Evolutionary conservation across 2,797 vertebrate species (phyloP).

Genomic region (Urocyon cinereoargenteus): DNA sequence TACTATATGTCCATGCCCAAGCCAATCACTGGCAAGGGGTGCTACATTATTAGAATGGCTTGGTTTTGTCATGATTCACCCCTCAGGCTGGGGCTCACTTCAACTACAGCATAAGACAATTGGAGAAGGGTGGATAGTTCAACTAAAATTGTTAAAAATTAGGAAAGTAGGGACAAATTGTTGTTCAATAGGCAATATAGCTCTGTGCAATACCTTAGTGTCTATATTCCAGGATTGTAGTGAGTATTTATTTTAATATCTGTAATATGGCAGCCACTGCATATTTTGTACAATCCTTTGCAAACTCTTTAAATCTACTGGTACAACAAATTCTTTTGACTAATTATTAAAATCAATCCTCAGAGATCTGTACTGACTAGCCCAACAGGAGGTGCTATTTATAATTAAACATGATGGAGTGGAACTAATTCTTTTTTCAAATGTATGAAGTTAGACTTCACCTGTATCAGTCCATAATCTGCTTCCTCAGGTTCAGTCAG

Average conservation of each 20-base stretch:
- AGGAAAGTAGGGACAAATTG: neutral
- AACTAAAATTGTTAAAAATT: neutral
- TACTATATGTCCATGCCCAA: too few species aligned
- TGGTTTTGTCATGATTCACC: neutral
- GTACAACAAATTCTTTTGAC: neutral
- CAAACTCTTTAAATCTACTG: neutral
- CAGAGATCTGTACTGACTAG: neutral
- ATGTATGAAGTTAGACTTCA: neutral
- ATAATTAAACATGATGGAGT: conserved; percentile 5
- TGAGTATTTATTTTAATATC: neutral
- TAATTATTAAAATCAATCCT: conserved; percentile 42
- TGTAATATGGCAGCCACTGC: neutral
- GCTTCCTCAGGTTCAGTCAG: neutral
- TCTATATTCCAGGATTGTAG: neutral
- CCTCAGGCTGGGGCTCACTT: neutral
- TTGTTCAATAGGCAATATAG: neutral
- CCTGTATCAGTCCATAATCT: neutral
- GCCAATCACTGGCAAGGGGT: neutral
- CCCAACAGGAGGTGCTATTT: neutral
- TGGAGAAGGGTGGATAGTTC: neutral
- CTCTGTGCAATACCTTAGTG: neutral
- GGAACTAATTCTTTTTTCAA: neutral
- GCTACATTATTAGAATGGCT: neutral
- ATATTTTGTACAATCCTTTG: neutral
- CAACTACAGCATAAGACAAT: neutral